Conservation (phyloP, 2,888 invertebrate genomes). For the Galerucella nymphaeae region DNA sequence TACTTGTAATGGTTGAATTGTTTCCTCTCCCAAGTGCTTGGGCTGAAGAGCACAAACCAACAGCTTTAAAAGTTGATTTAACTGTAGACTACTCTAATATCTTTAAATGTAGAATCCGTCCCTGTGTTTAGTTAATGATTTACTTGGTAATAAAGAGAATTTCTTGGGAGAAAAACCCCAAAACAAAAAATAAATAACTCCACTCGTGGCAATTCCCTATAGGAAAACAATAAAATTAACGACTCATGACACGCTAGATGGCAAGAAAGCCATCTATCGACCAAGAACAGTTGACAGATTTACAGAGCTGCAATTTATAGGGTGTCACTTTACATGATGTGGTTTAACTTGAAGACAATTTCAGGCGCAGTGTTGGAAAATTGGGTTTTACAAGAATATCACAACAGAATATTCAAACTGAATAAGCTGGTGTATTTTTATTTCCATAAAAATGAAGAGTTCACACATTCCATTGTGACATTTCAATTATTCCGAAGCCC, state of each 20-base stretch:
- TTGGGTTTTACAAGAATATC: conserved; percentile 6
- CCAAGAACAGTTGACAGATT: conserved; percentile 43
- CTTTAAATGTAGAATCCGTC: neutral
- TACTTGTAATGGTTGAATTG: too few relatives aligned
- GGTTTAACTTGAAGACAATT: conserved; percentile 10
- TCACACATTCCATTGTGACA: neutral
- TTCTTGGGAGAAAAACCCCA: neutral
- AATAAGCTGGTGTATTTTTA: neutral
- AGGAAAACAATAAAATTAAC: conserved; percentile 39
- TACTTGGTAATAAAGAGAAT: conserved; percentile 14
- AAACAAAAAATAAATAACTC: conserved; percentile 29
- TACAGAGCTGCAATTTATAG: conserved; percentile 45
- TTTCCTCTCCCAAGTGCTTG: too few relatives aligned
- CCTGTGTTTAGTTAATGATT: conserved; percentile 8
- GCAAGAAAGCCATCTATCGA: conserved; percentile 46
- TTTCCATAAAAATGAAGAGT: neutral
- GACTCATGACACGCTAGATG: conserved; percentile 44
- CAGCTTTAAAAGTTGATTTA: too few relatives aligned
- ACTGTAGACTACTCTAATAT: neutral
- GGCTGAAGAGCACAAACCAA: too few relatives aligned
- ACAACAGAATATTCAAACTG: neutral
- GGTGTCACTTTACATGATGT: conserved; percentile 26
- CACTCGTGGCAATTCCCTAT: conserved; percentile 23
- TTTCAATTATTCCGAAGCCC: neutral
- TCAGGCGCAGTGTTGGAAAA: neutral